Evolutionary conservation across 2,888 invertebrate species (phyloP), one percentile per base, ranked within the genome.

Genomic region (Iselma pallidipennis): DNA sequence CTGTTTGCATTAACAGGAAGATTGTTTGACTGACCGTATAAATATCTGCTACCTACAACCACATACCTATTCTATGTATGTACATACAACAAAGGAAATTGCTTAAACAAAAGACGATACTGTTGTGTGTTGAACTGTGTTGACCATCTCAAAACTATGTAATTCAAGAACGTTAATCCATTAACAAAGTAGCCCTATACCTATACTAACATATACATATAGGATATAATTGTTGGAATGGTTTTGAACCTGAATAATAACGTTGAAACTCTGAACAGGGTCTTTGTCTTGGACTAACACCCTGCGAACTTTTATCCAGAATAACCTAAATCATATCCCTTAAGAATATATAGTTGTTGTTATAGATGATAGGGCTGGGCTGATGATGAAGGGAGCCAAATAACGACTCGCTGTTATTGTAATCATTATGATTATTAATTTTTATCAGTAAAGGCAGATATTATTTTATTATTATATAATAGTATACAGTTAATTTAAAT

Each of bases 101-200:
- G 37, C 16, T 37, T 9, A 16, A 37, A 37, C 37, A 37, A 37
- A 37, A 16, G 37, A 16, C 26, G 37, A 37, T 37, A 37, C 16
- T 9, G 12, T 37, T 37, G 16, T 16, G 7, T 37, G 29, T 37
- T 16, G 16, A 19, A 37, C 19, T 37, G 37, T 37, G 37, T 37
- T 48, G 48, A 49, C 31, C 49, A 56, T 29, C 33, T 42, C 51
- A 52, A 23, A 61, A 56, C 61, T 61, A 52, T 45, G 53, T 56
- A 61, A 56, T 61, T 61, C 61, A 61, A 57, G 28, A 42, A 55
- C 61, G 53, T 61, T 61, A 61, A 61, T 61, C 57, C 61, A 57
- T 61, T 61, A 61, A 31, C 52, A 16, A 37, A 37, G 6, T 16
- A 37, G 16, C 37, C 37, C 33, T n/a, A n/a, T n/a, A n/a, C 37